These are phyloP conservation scores for Uromys caudimaculatus DNA, from an alignment of 2,797 vertebrate genomes.

Conservation along the genomic window DNA sequence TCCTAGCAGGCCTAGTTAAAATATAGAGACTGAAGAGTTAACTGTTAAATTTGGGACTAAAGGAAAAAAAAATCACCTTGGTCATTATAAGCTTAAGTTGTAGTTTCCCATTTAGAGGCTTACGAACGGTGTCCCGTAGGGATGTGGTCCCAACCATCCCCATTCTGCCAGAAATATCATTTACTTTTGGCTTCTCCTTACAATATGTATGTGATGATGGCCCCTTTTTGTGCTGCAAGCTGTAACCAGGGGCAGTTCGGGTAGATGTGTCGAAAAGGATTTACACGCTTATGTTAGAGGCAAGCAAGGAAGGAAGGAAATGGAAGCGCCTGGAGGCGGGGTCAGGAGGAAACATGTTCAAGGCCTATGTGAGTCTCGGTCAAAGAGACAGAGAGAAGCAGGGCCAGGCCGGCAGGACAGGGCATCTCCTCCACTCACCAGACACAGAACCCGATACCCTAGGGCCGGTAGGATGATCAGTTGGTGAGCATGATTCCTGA, in stretches of 20 bases:
- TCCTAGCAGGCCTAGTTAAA: neutral
- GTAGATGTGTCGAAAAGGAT: neutral
- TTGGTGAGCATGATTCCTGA: neutral
- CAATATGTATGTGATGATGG: neutral
- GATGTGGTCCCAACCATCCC: neutral
- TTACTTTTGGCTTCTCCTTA: neutral
- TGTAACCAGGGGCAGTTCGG: neutral
- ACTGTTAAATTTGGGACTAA: neutral
- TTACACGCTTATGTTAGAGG: neutral
- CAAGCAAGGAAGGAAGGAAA: neutral
- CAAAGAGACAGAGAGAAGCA: neutral
- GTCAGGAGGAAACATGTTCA: neutral
- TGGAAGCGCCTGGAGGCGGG: neutral
- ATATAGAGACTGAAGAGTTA: neutral
- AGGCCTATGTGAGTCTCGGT: neutral
- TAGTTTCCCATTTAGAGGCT: neutral
- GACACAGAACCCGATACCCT: neutral
- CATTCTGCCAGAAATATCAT: neutral
- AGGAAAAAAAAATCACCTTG: neutral
- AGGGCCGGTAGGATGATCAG: neutral
- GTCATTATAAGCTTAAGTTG: neutral
- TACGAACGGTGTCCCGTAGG: neutral
- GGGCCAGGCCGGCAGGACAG: too few species aligned
- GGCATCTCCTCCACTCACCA: neutral
- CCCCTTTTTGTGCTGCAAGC: neutral